phyloP scores from a whole-genome alignment of 2,113 vertebrate genomes.

The Numenius arquata region DNA sequence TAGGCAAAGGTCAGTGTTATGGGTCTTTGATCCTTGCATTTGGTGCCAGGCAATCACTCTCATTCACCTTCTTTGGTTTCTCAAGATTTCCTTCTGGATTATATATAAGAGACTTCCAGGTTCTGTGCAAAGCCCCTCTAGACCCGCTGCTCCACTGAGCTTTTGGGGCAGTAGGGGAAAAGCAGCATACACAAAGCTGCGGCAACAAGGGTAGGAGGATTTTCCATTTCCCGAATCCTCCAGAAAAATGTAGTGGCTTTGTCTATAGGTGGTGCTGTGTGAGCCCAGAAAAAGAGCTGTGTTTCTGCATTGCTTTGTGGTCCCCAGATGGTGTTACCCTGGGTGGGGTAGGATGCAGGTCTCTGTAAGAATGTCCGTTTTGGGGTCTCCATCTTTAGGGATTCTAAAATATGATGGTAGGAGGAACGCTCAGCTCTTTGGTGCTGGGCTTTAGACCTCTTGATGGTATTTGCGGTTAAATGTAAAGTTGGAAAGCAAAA shows the following conservation, averaged over 20 bases:
- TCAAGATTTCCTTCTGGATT: background rate
- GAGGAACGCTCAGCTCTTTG: background rate
- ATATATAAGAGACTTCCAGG: background rate
- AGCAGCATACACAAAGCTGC: rapidly evolving
- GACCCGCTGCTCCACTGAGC: background rate
- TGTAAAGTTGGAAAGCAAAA: background rate
- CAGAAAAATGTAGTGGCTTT: background rate
- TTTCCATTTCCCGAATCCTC: background rate
- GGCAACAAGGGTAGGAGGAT: rapidly evolving
- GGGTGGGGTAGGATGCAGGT: background rate
- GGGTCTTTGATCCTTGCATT: background rate
- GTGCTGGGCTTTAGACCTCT: background rate
- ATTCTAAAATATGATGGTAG: rapidly evolving
- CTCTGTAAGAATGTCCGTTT: rapidly evolving
- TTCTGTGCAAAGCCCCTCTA: background rate
- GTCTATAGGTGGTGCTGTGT: slow-evolving; percentile 34
- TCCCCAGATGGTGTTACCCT: rapidly evolving
- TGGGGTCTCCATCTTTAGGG: background rate
- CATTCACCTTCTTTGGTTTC: background rate
- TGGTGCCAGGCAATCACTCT: background rate
- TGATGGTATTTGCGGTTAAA: background rate
- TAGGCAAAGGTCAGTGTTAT: background rate
- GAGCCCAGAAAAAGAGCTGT: slow-evolving; percentile 1
- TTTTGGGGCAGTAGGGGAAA: rapidly evolving
- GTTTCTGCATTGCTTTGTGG: background rate